Evolutionary conservation across 2,888 invertebrate genomes (phyloP), one percentile per base, ranked within the genome.

Genomic region (Pachymerium ferrugineum): DNA sequence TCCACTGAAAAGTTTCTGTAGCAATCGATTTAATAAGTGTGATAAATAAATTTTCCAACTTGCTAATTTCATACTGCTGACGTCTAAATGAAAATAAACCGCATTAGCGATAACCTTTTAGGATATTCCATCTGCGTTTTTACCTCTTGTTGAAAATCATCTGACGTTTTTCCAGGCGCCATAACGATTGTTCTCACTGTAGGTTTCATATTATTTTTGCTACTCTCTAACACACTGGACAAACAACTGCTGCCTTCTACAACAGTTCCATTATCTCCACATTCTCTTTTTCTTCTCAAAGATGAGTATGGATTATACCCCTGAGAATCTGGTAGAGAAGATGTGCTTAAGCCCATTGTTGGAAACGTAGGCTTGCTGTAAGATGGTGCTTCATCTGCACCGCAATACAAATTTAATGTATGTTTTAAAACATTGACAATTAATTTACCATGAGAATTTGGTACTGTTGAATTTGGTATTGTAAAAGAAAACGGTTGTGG

Each of bases 401-500:
- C 1, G 25, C 19, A 68, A 67, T n/a, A 12, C 19, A 68, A 29
- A 67, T 67, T 3, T 8, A 67, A 67, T 16, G 35, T 35, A 12
- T 14, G 10, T 8, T 54, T n/a, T 12, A 19, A 4, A 14, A 25
- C 12, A 28, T 62, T 35, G 8, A 12, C 28, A 22, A 62, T 62
- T 12, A 14, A 62, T 28, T 19, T 14, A 68, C 68, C 68, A 22
- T 68, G 68, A 22, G n/a, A 29, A 68, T 1, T 68, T 25, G 19
- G 68, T 68, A 68, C 16, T 47, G 47, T 47, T 47, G 47, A 14
- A 22, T 47, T 47, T 47, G 47, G 47, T 47, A 47, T 30, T n/a
- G 68, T 28, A 68, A 68, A 68, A 68, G 68, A n/a, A 68, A 29
- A 68, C 19, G 25, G 22, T 12, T 68, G 74, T 47, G 29, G 74